Conservation (phyloP, 1,140 invertebrate species). For the Pogonus chalceus region DNA sequence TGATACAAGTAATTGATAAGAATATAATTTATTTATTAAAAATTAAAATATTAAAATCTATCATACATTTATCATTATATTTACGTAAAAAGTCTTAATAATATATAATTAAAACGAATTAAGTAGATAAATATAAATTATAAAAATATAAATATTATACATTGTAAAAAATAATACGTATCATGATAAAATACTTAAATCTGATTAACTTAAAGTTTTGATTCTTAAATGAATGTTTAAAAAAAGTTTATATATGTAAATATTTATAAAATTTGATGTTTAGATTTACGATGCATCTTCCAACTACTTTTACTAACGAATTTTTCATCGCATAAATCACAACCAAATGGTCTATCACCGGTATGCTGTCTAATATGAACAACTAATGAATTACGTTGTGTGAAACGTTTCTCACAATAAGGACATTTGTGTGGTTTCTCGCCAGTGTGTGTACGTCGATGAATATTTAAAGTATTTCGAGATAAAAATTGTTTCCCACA, state of each 20-base stretch:
- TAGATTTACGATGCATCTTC: slow-evolving; percentile 14
- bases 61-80: too few relatives aligned
- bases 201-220: too few relatives aligned
- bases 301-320: slow-evolving; percentile 21
- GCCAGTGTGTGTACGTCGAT: slow-evolving; percentile 24
- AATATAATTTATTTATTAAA: too few relatives aligned
- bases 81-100: too few relatives aligned
- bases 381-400: slow-evolving; percentile 37
- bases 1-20: too few relatives aligned
- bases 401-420: slow-evolving; percentile 28
- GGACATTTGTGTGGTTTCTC: slow-evolving; percentile 30
- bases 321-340: slow-evolving; percentile 20
- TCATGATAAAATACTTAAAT: too few relatives aligned
- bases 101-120: too few relatives aligned
- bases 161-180: too few relatives aligned
- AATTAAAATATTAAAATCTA: too few relatives aligned
- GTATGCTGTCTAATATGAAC: slow-evolving; percentile 54
- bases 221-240: neutral
- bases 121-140: too few relatives aligned
- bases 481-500: slow-evolving; percentile 20
- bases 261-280: neutral
- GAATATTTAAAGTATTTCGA: slow-evolving; percentile 17
- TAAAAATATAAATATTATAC: too few relatives aligned
- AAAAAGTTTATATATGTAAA: too few relatives aligned
- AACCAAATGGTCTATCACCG: slow-evolving; percentile 52